Conservation (phyloP, 2,888 invertebrate species). For the Cheilosia scutellata region DNA sequence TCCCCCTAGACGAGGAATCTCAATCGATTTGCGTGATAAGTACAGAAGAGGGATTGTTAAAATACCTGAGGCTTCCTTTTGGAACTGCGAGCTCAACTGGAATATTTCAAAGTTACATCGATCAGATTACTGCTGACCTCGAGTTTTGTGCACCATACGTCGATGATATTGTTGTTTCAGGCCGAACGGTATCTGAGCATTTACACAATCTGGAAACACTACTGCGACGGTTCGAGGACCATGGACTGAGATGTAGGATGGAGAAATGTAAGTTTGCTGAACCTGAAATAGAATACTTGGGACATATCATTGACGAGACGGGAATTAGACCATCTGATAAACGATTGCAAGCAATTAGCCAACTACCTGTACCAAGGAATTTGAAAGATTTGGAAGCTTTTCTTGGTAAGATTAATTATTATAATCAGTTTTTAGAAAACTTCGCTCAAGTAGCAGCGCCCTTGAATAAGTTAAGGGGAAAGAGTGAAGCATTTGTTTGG, state of each 20-base stretch:
- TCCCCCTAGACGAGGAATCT: slow-evolving; percentile 9
- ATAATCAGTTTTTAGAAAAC: background rate
- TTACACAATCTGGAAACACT: background rate
- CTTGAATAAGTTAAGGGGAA: too few relatives aligned
- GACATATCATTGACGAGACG: background rate
- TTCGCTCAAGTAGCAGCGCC: too few relatives aligned
- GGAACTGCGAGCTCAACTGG: slow-evolving; percentile 13
- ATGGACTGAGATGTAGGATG: slow-evolving; percentile 2
- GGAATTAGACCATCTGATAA: background rate
- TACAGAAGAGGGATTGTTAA: background rate
- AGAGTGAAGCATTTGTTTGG: too few relatives aligned
- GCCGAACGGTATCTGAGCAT: too few relatives aligned
- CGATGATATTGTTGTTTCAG: background rate
- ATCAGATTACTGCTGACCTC: slow-evolving; percentile 9
- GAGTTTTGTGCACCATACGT: slow-evolving; percentile 8
- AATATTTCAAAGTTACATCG: slow-evolving; percentile 15
- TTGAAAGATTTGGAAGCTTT: background rate
- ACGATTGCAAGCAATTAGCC: too few relatives aligned
- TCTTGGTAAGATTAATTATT: slow-evolving; percentile 8
- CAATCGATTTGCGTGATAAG: slow-evolving; percentile 8
- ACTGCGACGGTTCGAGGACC: background rate
- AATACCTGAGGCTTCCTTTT: slow-evolving; percentile 9
- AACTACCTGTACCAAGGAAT: background rate
- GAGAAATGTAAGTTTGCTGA: slow-evolving; percentile 13
- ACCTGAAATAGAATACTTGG: slow-evolving; percentile 3